Percentiles rank a stretch among this genome's conserved stretches.
Conservation (phyloP, 2,113 vertebrate genomes). For the Egretta garzetta region DNA sequence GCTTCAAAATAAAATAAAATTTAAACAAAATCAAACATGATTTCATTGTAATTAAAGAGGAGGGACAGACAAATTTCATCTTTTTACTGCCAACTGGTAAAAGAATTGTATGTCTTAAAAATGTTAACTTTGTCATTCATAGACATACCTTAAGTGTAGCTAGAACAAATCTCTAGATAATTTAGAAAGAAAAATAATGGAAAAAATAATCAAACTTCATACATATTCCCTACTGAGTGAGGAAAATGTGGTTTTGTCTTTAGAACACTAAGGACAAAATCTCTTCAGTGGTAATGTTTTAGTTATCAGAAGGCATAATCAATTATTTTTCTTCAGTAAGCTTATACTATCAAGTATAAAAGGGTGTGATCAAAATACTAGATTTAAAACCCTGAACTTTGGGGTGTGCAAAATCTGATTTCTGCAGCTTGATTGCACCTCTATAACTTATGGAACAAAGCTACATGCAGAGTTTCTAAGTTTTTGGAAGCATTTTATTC, state of each 20-base stretch:
- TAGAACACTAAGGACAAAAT: slow-evolving; percentile 11
- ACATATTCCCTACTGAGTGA: not conserved
- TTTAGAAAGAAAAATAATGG: not conserved
- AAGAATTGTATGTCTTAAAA: not conserved
- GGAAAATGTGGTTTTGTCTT: not conserved
- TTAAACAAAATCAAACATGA: accelerated
- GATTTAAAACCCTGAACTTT: slow-evolving; percentile 1
- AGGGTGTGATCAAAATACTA: not conserved
- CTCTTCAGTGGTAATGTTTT: not conserved
- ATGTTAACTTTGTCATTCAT: not conserved
- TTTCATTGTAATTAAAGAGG: not conserved
- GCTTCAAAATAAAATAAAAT: not conserved
- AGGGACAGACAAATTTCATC: not conserved
- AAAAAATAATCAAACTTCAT: not conserved
- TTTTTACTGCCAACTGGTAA: not conserved
- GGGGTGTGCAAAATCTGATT: not conserved
- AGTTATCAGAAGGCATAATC: not conserved
- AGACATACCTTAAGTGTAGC: not conserved
- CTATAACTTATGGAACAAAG: not conserved
- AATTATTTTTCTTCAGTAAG: slow-evolving; percentile 28
- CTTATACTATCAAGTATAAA: not conserved
- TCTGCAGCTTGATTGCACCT: slow-evolving; percentile 9
- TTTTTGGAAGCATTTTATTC: slow-evolving; percentile 24
- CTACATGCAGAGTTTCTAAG: not conserved
- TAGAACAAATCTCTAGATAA: not conserved